A percentile compares a stretch with the other conserved stretches of the same genome.
phyloP scores from a whole-genome alignment of 2,888 invertebrate genomes.

The Heliconius cydno region DNA sequence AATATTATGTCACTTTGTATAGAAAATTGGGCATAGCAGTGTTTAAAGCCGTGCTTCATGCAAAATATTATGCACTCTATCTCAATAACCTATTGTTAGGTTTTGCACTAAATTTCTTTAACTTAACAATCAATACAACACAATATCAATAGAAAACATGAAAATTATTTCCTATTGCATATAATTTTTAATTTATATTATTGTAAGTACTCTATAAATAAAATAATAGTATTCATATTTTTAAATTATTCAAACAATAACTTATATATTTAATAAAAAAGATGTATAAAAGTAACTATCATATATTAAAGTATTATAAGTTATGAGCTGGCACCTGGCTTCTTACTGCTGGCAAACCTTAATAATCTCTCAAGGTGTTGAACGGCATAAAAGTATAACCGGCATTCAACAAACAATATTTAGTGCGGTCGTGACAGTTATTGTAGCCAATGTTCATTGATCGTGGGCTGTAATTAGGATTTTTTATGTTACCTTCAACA shows the following conservation, averaged over 20 bases:
- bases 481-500: constrained; percentile 63
- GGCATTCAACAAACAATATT: constrained; percentile 82
- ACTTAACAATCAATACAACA: too few relatives aligned
- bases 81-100: background rate
- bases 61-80: background rate
- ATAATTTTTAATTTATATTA: background rate
- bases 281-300: background rate
- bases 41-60: background rate
- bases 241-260: background rate
- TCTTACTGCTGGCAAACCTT: constrained; percentile 28
- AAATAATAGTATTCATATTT: background rate
- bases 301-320: constrained; percentile 41
- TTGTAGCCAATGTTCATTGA: constrained; percentile 79
- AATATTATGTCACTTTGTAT: background rate
- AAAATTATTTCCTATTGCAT: too few relatives aligned
- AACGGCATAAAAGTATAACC: constrained; percentile 77
- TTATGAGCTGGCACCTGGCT: constrained; percentile 50
- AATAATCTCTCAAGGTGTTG: constrained; percentile 70
- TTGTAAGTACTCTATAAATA: background rate
- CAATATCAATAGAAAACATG: background rate
- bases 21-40: background rate
- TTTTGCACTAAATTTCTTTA: background rate
- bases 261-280: constrained; percentile 10
- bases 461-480: constrained; percentile 70
- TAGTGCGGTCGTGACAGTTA: constrained; percentile 82